Evolutionary conservation across 1,140 invertebrate genomes (phyloP).

Genomic region (Centruroides sculpturatus): DNA sequence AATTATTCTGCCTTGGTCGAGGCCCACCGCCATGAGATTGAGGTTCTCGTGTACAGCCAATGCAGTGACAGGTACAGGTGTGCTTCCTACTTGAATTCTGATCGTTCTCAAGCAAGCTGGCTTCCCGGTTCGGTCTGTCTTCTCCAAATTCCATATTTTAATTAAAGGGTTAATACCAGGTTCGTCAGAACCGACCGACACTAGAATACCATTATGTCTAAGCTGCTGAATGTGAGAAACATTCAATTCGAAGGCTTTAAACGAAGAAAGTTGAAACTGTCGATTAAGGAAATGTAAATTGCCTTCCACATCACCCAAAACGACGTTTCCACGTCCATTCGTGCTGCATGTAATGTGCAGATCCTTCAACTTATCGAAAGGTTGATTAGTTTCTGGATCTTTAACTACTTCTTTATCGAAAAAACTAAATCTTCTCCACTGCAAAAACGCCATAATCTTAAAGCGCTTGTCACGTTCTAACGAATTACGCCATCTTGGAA

Average conservation of each 20-base stretch:
- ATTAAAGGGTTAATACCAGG: slow-evolving; percentile 60
- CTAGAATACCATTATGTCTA: slow-evolving; percentile 57
- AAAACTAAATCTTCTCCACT: slow-evolving; percentile 80
- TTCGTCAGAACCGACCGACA: slow-evolving; percentile 69
- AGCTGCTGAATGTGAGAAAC: slow-evolving; percentile 57
- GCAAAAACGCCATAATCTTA: slow-evolving; percentile 29
- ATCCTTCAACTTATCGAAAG: slow-evolving; percentile 32
- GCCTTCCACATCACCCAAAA: slow-evolving; percentile 65
- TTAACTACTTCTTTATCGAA: slow-evolving; percentile 60
- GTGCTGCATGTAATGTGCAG: slow-evolving; percentile 48
- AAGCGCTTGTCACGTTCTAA: no score
- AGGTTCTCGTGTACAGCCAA: slow-evolving; percentile 68
- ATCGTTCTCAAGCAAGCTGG: slow-evolving; percentile 54
- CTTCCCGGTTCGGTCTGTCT: slow-evolving; percentile 43
- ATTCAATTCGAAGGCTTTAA: slow-evolving; percentile 59
- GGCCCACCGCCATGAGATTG: slow-evolving; percentile 71
- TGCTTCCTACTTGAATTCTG: slow-evolving; percentile 46
- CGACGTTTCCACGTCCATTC: slow-evolving; percentile 63
- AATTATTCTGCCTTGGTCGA: slow-evolving; percentile 67
- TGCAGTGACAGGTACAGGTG: slow-evolving; percentile 38
- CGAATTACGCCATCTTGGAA: no score
- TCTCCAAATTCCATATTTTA: slow-evolving; percentile 78
- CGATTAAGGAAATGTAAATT: slow-evolving; percentile 59
- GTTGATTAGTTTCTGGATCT: slow-evolving; percentile 49
- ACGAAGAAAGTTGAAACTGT: slow-evolving; percentile 54